Evolutionary conservation across 2,888 invertebrate species (phyloP), one percentile per base, ranked within the genome.

Genomic region (Cerastis leucographa): DNA sequence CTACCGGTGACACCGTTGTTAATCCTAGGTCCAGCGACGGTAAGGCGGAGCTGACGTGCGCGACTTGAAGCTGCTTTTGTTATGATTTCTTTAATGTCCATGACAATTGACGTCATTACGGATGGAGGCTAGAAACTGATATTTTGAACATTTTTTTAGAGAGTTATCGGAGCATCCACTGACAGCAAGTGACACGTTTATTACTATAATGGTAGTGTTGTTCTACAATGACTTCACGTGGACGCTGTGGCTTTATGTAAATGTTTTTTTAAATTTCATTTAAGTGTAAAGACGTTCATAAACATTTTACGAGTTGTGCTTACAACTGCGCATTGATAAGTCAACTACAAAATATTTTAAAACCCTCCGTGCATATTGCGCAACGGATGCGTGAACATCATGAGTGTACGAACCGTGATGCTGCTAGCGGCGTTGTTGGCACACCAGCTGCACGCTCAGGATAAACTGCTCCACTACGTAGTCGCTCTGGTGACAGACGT

Each of bases 391-490:
- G 35, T 44, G 35, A 9, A 66, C 62, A 51, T 59, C 25, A 83
- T 83, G 83, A 64, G 25, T 40, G 9, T 69, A 19, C 42, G 35
- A 11, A 35, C 64, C 4, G 19, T 69, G 25, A 12, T 78, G 29
- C 7, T 79, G 22, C 14, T 51, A 49, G 59, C 51, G 7, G 62
- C 25, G n/a, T 1, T 66, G 49, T 19, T 54, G 35, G 49, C 22
- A 22, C n/a, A n/a, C n/a, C n/a, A n/a, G n/a, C n/a, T n/a, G n/a
- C n/a, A n/a, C n/a, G n/a, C n/a, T n/a, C n/a, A n/a, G n/a, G n/a
- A n/a, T n/a, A n/a, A n/a, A n/a, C 14, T 7, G 40, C 40, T 64
- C 51, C n/a, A 9, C 8, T 84, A 62, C 25, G 46, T 82, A 59
- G 80, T 82, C 22, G 35, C 70, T 12, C 56, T 82, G 12, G 0